phyloP scores from a whole-genome alignment of 1,140 invertebrate species.

The Drosophila pandora region DNA sequence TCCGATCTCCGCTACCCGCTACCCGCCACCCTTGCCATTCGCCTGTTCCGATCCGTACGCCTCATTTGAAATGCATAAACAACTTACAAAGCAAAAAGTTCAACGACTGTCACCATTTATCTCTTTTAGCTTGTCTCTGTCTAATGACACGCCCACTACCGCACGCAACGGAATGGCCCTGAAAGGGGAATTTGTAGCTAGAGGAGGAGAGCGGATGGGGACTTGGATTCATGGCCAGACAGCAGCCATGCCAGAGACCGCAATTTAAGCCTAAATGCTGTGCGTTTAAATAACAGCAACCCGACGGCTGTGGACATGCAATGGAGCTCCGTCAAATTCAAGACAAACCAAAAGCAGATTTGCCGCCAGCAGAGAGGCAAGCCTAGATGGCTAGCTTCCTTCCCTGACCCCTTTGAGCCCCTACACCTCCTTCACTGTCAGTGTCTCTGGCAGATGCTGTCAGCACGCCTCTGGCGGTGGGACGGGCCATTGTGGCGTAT shows the following conservation, averaged over 20 bases:
- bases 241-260: constrained; percentile 51
- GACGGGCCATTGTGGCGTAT: constrained; percentile 58
- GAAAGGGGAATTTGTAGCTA: not conserved
- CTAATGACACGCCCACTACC: constrained; percentile 74
- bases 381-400: constrained; percentile 1
- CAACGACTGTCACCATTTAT: constrained; percentile 80
- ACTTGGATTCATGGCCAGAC: constrained; percentile 61
- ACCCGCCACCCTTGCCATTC: not conserved
- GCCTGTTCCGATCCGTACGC: constrained; percentile 18
- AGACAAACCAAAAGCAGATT: constrained; percentile 69
- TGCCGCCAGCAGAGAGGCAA: constrained; percentile 33
- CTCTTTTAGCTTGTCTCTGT: constrained; percentile 71
- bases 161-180: constrained; percentile 26
- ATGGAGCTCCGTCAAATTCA: constrained; percentile 58
- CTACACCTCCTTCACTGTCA: not conserved
- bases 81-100: constrained; percentile 78
- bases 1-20: constrained; percentile 13
- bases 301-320: constrained; percentile 65
- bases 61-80: constrained; percentile 81
- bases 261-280: constrained; percentile 81
- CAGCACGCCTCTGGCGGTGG: constrained; percentile 67
- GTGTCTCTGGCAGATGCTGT: constrained; percentile 54
- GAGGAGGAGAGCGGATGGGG: not conserved
- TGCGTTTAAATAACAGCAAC: constrained; percentile 69
- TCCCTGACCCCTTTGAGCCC: not conserved